Conservation (phyloP, 2,888 invertebrate species). For the Neuroscelio doddi region DNA sequence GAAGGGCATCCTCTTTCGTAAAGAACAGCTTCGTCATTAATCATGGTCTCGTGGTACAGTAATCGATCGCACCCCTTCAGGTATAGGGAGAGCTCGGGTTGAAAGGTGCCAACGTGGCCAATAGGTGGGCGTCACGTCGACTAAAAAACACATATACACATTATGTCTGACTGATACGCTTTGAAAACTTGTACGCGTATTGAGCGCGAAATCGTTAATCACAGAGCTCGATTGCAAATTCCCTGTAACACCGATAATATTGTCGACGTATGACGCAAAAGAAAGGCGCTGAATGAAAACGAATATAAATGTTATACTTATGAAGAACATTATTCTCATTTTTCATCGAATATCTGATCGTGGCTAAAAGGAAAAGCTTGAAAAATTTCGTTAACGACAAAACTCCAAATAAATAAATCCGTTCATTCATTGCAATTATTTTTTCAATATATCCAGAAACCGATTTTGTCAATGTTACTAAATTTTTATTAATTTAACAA, state of each 20-base stretch:
- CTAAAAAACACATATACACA: slow-evolving; percentile 14
- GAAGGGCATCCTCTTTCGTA: slow-evolving; percentile 28
- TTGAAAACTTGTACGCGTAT: slow-evolving; percentile 27
- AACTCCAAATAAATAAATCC: too few species aligned
- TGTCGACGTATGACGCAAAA: slow-evolving; percentile 20
- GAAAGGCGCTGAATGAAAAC: slow-evolving; percentile 13
- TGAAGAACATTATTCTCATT: background rate
- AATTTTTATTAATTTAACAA: too few species aligned
- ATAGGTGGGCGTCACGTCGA: slow-evolving; percentile 15
- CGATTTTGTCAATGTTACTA: too few species aligned
- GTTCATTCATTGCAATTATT: too few species aligned
- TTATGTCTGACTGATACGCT: slow-evolving; percentile 16
- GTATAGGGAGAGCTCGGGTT: slow-evolving; percentile 14
- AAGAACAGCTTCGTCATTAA: slow-evolving; percentile 42
- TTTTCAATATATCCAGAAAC: too few species aligned
- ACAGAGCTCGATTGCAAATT: slow-evolving; percentile 27
- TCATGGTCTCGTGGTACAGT: slow-evolving; percentile 33
- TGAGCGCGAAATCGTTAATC: slow-evolving; percentile 27
- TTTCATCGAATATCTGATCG: background rate
- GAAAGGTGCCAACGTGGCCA: slow-evolving; percentile 34
- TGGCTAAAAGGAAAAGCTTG: background rate
- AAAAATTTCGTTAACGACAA: background rate
- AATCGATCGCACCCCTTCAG: slow-evolving; percentile 32
- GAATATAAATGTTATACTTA: slow-evolving; percentile 3
- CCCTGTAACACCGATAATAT: slow-evolving; percentile 13